Evolutionary conservation across 2,113 vertebrate genomes (phyloP).

Genomic region (Girardinichthys multiradiatus): DNA sequence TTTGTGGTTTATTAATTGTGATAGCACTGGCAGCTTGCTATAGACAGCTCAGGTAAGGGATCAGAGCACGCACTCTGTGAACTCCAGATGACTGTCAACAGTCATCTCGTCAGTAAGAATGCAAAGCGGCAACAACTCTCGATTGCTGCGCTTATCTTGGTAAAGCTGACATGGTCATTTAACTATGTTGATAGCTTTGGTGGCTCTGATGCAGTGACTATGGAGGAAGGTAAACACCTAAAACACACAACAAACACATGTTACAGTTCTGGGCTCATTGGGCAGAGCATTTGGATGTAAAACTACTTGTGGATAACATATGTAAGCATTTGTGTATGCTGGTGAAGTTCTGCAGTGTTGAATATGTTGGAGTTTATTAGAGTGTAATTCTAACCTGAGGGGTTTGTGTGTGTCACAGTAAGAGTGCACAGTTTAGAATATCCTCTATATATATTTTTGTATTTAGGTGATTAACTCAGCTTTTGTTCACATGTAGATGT

Average conservation of each 20-base stretch:
- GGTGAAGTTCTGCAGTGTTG: neutral
- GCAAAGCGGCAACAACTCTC: constrained; percentile 27
- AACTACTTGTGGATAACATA: constrained; percentile 34
- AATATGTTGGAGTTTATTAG: neutral
- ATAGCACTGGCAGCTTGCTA: neutral
- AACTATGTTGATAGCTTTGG: constrained; percentile 22
- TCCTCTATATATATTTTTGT: constrained; percentile 11
- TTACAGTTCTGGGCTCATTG: constrained; percentile 13
- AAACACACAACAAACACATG: constrained; percentile 3
- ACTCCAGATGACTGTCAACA: constrained; percentile 1
- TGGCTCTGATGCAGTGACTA: constrained; percentile 11
- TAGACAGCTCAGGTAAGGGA: constrained; percentile 23
- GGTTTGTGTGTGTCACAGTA: too few species aligned
- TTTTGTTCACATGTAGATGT: neutral
- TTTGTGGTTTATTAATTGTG: neutral
- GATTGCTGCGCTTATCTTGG: constrained; percentile 4
- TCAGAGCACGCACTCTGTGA: constrained; percentile 38
- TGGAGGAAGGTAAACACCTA: constrained; percentile 3
- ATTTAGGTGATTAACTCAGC: neutral
- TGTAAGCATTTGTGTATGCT: neutral
- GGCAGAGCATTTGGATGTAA: constrained; percentile 19
- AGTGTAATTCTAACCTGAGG: neutral
- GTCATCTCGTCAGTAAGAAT: neutral
- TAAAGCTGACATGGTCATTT: constrained; percentile 34
- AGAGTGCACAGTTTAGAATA: neutral